Evolutionary conservation across 2,888 invertebrate species (phyloP).

Genomic region (Drosophila algonquin): DNA sequence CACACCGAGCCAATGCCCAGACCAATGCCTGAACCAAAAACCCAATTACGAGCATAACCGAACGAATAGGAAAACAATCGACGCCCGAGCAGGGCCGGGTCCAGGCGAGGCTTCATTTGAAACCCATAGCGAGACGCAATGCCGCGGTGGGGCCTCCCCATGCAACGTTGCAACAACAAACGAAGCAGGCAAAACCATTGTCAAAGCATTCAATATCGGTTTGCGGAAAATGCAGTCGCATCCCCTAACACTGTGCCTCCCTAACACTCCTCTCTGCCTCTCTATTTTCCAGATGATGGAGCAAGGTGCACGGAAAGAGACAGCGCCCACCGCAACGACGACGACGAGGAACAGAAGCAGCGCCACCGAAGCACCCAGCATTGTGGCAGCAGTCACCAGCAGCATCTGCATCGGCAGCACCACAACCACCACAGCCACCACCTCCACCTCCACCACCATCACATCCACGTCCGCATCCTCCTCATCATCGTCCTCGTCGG

Average conservation of each 20-base stretch:
- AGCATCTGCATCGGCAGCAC: neutral
- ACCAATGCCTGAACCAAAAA: neutral
- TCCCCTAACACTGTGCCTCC: too few relatives aligned
- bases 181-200: constrained; percentile 28
- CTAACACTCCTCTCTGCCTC: neutral
- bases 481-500: constrained; percentile 53
- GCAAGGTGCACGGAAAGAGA: constrained; percentile 60
- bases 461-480: constrained; percentile 46
- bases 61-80: neutral
- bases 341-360: constrained; percentile 28
- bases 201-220: constrained; percentile 55
- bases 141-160: neutral
- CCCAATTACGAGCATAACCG: neutral
- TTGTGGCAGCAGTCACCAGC: constrained; percentile 32
- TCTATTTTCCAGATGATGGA: constrained; percentile 58
- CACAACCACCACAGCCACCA: neutral
- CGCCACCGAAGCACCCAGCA: constrained; percentile 48
- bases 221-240: constrained; percentile 38
- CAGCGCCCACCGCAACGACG: constrained; percentile 41
- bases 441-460: constrained; percentile 16
- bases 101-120: neutral
- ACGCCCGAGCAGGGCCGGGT: neutral
- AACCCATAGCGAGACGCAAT: neutral
- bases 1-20: constrained; percentile 15
- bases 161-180: too few relatives aligned